Percentiles rank a stretch among this genome's conserved stretches.
phyloP scores from a whole-genome alignment of 1,140 invertebrate species.

The Drosophila tristis region DNA sequence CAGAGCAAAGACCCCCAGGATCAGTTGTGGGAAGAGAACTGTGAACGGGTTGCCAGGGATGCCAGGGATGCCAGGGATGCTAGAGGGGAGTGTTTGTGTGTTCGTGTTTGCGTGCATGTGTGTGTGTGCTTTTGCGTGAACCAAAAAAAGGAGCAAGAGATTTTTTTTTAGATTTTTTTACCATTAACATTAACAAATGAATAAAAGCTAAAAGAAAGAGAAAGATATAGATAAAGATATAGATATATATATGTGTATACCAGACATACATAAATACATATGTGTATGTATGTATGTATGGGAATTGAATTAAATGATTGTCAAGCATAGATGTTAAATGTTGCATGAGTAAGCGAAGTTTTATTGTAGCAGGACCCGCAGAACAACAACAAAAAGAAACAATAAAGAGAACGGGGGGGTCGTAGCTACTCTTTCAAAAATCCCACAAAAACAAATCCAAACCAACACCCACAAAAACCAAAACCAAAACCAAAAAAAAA shows the following conservation, averaged over 20 bases:
- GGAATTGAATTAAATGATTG: conserved; percentile 13
- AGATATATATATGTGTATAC: conserved; percentile 3
- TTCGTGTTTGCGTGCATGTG: not conserved
- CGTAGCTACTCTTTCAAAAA: not conserved
- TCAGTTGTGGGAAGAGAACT: no score
- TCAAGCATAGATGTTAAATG: conserved; percentile 65
- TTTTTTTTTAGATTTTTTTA: conserved; percentile 77
- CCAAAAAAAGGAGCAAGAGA: conserved; percentile 24
- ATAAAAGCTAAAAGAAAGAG: not conserved
- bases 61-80: no score
- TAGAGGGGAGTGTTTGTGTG: no score
- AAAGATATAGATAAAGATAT: not conserved
- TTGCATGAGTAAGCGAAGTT: conserved; percentile 69
- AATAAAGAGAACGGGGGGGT: not conserved
- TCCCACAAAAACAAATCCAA: conserved; percentile 19
- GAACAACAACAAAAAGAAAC: conserved; percentile 12
- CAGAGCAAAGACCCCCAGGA: not conserved
- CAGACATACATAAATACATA: conserved; percentile 9
- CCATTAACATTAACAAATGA: conserved; percentile 56
- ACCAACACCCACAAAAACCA: not conserved
- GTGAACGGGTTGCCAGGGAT: not conserved
- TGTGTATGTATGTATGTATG: not conserved
- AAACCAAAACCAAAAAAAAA: conserved; percentile 22
- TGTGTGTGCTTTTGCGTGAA: conserved; percentile 22
- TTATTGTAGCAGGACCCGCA: conserved; percentile 49